These are phyloP conservation scores for Lithophane semibrunnea DNA, from an alignment of 2,888 invertebrate species.

Conservation along the genomic window DNA sequence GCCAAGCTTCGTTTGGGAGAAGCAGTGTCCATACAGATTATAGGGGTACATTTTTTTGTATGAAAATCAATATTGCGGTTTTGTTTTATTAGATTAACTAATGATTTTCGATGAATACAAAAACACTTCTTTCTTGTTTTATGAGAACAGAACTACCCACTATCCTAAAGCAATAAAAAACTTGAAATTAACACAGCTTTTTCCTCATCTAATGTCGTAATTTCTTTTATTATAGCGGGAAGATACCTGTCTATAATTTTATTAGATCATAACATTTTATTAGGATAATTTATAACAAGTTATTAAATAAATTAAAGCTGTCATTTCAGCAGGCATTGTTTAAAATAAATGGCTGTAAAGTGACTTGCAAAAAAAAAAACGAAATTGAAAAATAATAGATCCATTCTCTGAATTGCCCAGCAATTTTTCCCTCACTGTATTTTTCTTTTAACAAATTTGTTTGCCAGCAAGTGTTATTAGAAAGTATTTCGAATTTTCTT, in stretches of 20 bases:
- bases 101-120: too few species aligned
- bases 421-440: slow-evolving; percentile 24
- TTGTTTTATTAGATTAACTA: not conserved
- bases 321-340: slow-evolving; percentile 13
- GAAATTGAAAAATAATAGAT: slow-evolving; percentile 49
- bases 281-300: not conserved
- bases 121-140: not conserved
- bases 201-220: not conserved
- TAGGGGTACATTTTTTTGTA: not conserved
- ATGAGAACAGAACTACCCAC: not conserved
- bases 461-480: slow-evolving; percentile 56
- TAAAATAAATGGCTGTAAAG: slow-evolving; percentile 20
- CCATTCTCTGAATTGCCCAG: slow-evolving; percentile 31
- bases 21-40: not conserved
- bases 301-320: slow-evolving; percentile 17
- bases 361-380: slow-evolving; percentile 26
- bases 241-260: not conserved
- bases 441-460: slow-evolving; percentile 53
- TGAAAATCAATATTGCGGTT: too few species aligned
- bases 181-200: not conserved
- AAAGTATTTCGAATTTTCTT: slow-evolving; percentile 56
- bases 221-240: not conserved
- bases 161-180: not conserved
- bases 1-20: slow-evolving; percentile 5
- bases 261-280: not conserved